phyloP scores from a whole-genome alignment of 1,140 invertebrate genomes.

The Conus ventricosus region DNA sequence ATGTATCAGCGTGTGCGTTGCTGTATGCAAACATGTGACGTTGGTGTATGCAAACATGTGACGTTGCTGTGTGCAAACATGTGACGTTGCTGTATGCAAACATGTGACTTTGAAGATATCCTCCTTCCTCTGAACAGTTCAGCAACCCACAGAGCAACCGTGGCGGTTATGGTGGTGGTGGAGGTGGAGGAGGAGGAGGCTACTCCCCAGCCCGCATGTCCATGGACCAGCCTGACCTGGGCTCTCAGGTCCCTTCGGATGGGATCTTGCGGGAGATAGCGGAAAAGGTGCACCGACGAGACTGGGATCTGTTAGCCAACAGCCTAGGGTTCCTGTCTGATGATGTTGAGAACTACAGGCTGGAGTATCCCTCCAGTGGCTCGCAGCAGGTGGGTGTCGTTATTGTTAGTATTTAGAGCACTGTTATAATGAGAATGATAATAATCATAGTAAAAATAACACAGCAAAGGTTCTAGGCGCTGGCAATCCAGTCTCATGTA shows the following conservation, averaged over 20 bases:
- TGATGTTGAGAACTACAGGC: conserved; percentile 63
- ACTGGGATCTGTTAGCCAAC: conserved; percentile 69
- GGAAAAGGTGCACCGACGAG: conserved; percentile 60
- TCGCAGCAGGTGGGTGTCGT: conserved; percentile 55
- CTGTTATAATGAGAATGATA: no score
- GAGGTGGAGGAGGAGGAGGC: background rate
- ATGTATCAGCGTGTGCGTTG: no score
- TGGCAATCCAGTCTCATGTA: no score
- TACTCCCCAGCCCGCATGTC: background rate
- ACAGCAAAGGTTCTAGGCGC: no score
- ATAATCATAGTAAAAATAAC: no score
- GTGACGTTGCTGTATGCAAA: no score
- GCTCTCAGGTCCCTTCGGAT: conserved; percentile 60
- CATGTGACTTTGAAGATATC: no score
- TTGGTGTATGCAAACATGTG: no score
- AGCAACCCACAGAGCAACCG: conserved; percentile 32
- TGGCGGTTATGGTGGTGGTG: background rate
- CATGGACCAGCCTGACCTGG: background rate
- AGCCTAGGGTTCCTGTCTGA: conserved; percentile 64
- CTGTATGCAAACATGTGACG: no score
- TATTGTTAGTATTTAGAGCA: no score
- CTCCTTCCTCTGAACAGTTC: conserved; percentile 35
- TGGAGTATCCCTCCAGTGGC: conserved; percentile 49
- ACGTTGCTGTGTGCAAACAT: no score
- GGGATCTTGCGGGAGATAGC: conserved; percentile 59